Percentiles rank a stretch among this genome's conserved stretches.
Evolutionary conservation across 2,888 invertebrate genomes (phyloP).

Genomic region (Melanophora roralis): DNA sequence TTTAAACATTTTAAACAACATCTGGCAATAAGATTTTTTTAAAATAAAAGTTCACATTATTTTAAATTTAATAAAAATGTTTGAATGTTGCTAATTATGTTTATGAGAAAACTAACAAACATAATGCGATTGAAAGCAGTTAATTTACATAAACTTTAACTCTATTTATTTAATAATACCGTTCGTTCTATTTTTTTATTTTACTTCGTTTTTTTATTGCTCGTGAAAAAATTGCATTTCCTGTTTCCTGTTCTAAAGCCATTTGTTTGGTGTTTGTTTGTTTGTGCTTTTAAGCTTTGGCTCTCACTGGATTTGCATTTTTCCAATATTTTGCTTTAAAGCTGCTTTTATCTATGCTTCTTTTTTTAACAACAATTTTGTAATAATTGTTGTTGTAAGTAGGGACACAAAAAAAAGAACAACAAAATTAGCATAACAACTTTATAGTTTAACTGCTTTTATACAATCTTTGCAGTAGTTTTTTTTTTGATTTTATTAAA

Average conservation of each 20-base stretch:
- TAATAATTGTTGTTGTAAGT: slow-evolving; percentile 43
- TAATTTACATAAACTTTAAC: slow-evolving; percentile 35
- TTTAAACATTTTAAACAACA: background rate
- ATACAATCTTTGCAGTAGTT: slow-evolving; percentile 60
- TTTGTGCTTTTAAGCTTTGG: slow-evolving; percentile 8
- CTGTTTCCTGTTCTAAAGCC: slow-evolving; percentile 61
- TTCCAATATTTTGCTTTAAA: slow-evolving; percentile 53
- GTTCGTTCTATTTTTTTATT: slow-evolving; percentile 19
- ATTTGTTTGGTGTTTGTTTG: slow-evolving; percentile 43
- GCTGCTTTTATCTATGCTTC: slow-evolving; percentile 52
- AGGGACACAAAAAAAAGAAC: slow-evolving; percentile 26
- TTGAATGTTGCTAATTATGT: background rate
- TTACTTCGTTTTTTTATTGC: background rate
- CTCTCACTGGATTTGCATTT: slow-evolving; percentile 42
- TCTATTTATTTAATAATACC: slow-evolving; percentile 27
- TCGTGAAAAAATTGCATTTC: slow-evolving; percentile 51
- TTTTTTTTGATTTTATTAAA: slow-evolving; percentile 39
- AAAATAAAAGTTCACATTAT: background rate
- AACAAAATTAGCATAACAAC: slow-evolving; percentile 75
- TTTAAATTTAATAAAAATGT: too few species aligned
- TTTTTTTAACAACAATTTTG: slow-evolving; percentile 28
- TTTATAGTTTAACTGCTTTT: slow-evolving; percentile 76
- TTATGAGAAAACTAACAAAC: background rate
- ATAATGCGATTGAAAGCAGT: slow-evolving; percentile 3
- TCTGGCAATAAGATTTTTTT: background rate